Evolutionary conservation across 2,888 invertebrate species (phyloP), one percentile per base, ranked within the genome.

Genomic region (Andrena praecox): DNA sequence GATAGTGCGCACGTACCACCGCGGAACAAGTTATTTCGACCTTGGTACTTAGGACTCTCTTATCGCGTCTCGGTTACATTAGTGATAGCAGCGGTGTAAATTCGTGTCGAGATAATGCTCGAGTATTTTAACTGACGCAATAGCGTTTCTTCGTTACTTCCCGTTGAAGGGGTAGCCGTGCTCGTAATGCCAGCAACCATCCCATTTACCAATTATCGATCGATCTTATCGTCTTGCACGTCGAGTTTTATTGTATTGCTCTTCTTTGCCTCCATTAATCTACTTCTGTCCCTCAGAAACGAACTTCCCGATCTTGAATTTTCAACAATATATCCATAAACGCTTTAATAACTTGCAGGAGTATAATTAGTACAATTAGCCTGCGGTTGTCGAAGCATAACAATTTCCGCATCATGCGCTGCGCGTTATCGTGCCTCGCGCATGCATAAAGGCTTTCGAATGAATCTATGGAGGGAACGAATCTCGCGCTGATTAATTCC

Each of bases 11-110:
- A 71, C 70, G 81, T 81, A 74, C 75, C 54, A 42, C n/a, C 27
- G 52, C 16, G 72, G 69, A 69, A 69, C 68, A 75, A 82, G 73
- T 75, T 77, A 77, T 70, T 83, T 77, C 82, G 62, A 70, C 67
- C 70, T 82, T 73, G 66, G 31, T 77, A 52, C 63, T 77, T 56
- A 70, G 50, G 62, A 70, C 54, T 70, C 72, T 35, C 74, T 77
- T 85, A 82, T 85, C 75, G 69, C 62, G 31, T 48, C 8, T 71
- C 16, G 50, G 20, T 63, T 52, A 29, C 75, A 72, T 82, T 82
- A 82, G 50, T 29, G 64, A 60, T 62, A 62, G 52, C 12, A 20
- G 35, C 20, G 7, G 33, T n/a, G 70, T 48, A 54, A 70, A 80
- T 84, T 81, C 50, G 56, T 66, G 8, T 2, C 50, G 54, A 72